Conservation (phyloP, 2,797 vertebrate species). For the Chromis chromis region DNA sequence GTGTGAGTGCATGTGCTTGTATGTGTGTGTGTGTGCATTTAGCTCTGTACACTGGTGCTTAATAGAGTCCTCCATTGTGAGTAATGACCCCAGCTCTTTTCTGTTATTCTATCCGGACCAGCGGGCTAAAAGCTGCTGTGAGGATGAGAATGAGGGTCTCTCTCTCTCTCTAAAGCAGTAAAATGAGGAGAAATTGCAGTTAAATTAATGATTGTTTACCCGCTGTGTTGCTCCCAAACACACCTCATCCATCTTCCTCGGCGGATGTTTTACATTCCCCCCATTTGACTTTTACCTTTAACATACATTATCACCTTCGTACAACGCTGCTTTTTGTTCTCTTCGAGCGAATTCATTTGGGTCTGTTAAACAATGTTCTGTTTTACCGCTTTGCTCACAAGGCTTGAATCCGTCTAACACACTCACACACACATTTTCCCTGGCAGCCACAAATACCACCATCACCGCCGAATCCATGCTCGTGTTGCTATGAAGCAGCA, state of each 20-base stretch:
- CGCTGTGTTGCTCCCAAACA: slow-evolving; percentile 9
- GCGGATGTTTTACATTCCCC: slow-evolving; percentile 1
- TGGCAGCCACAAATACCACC: slow-evolving; percentile 26
- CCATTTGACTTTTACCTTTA: slow-evolving; percentile 6
- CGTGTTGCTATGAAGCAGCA: slow-evolving; percentile 42
- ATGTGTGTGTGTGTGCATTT: slow-evolving; percentile 37
- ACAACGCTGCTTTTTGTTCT: background rate
- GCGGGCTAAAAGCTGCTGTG: slow-evolving; percentile 76
- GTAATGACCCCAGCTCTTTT: slow-evolving; percentile 80
- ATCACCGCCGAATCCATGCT: slow-evolving; percentile 25
- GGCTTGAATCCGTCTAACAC: background rate
- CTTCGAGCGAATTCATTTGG: background rate
- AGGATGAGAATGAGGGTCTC: slow-evolving; percentile 59
- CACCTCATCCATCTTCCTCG: slow-evolving; percentile 24
- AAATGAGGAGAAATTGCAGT: slow-evolving; percentile 53
- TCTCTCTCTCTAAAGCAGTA: slow-evolving; percentile 43
- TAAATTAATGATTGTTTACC: slow-evolving; percentile 58
- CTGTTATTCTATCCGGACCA: slow-evolving; percentile 80
- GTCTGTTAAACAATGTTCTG: background rate
- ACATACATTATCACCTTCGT: slow-evolving; percentile 11
- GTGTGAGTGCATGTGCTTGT: slow-evolving; percentile 47
- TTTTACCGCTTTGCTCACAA: slow-evolving; percentile 21
- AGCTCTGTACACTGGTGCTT: slow-evolving; percentile 65
- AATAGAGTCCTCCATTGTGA: slow-evolving; percentile 80
- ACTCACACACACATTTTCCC: slow-evolving; percentile 26